Conservation (phyloP, 1,140 invertebrate genomes). For the Diabrotica virgifera region DNA sequence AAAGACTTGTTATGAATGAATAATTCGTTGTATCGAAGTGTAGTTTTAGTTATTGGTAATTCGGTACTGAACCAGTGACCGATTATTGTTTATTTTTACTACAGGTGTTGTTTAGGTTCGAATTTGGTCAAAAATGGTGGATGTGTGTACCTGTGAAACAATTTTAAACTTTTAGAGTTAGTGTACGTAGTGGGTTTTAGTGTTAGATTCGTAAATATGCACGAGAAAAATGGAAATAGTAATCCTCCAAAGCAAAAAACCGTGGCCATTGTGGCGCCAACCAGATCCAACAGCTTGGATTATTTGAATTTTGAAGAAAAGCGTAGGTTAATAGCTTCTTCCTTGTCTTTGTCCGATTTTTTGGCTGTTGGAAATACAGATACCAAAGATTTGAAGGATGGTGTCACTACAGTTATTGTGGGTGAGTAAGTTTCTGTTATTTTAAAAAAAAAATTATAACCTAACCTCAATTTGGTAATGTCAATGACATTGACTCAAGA, state of each 20-base stretch:
- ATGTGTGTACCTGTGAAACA: not conserved
- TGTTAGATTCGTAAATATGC: slow-evolving; percentile 29
- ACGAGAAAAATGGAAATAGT: slow-evolving; percentile 46
- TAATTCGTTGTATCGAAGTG: not conserved
- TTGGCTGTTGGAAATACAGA: slow-evolving; percentile 69
- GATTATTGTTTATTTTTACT: slow-evolving; percentile 8
- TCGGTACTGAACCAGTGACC: slow-evolving; percentile 9
- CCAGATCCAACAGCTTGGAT: slow-evolving; percentile 80
- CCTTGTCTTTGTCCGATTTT: slow-evolving; percentile 81
- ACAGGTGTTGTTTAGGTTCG: slow-evolving; percentile 9
- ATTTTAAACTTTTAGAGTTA: not conserved
- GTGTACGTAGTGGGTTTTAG: slow-evolving; percentile 34
- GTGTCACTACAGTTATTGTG: slow-evolving; percentile 54
- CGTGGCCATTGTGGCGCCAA: slow-evolving; percentile 64
- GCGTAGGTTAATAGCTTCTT: slow-evolving; percentile 81
- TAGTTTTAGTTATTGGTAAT: slow-evolving; percentile 10
- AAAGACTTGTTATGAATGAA: slow-evolving; percentile 6
- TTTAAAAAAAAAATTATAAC: not conserved
- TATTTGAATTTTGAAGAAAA: slow-evolving; percentile 89
- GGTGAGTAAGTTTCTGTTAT: slow-evolving; percentile 34
- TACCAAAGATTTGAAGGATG: slow-evolving; percentile 50
- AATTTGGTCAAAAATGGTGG: not conserved
- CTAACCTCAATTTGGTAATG: not conserved
- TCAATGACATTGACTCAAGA: slow-evolving; percentile 19
- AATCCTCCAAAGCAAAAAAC: slow-evolving; percentile 54